phyloP scores from a whole-genome alignment of 2,888 invertebrate species.

The Zhengitettix transpicula region DNA sequence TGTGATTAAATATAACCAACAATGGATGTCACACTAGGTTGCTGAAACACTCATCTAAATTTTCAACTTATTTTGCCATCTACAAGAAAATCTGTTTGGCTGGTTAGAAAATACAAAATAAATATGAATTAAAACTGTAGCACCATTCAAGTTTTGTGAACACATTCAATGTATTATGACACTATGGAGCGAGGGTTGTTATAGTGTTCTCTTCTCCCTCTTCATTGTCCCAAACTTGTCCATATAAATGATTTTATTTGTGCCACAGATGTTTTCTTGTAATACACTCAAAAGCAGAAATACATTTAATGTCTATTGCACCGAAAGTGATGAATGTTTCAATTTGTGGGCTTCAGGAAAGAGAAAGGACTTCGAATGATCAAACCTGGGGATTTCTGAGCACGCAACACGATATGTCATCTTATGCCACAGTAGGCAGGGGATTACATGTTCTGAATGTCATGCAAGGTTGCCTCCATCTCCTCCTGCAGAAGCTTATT shows the following conservation, averaged over 20 bases:
- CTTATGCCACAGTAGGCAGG: slow-evolving; percentile 8
- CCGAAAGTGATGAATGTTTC: slow-evolving; percentile 3
- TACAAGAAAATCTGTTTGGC: not conserved
- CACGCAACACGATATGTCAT: slow-evolving; percentile 6
- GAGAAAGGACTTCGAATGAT: slow-evolving; percentile 16
- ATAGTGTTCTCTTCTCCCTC: no score
- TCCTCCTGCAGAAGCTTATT: slow-evolving; percentile 93
- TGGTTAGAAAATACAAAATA: not conserved
- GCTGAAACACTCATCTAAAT: slow-evolving; percentile 4
- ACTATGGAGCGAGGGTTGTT: no score
- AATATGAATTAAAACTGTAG: not conserved
- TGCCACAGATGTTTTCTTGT: not conserved
- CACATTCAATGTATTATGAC: no score
- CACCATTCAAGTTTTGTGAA: no score
- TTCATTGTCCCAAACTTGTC: no score
- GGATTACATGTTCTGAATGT: slow-evolving; percentile 91
- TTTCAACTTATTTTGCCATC: not conserved
- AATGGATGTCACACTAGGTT: not conserved
- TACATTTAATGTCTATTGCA: no score
- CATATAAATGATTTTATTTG: not conserved
- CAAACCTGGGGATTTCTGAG: slow-evolving; percentile 11
- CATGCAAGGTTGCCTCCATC: slow-evolving; percentile 97
- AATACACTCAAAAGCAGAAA: not conserved
- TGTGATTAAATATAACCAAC: no score
- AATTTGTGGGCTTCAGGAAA: not conserved